Conservation (phyloP, 2,888 invertebrate genomes). For the Elaeidobius kamerunicus region DNA sequence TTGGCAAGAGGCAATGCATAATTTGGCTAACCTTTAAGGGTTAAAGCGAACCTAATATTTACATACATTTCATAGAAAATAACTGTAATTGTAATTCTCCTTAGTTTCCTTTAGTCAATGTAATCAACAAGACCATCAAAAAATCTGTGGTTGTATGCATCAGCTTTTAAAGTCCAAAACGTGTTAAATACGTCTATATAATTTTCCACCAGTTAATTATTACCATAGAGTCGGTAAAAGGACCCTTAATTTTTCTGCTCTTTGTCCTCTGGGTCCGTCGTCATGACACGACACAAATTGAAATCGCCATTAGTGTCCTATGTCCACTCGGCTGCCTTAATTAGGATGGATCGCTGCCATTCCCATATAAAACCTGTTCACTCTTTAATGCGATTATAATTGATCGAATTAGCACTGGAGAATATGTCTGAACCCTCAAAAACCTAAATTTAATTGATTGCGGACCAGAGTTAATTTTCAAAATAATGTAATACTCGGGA, state of each 20-base stretch:
- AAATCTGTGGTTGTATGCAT: no score
- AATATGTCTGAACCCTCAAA: conserved; percentile 25
- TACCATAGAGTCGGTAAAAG: conserved; percentile 13
- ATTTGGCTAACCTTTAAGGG: no score
- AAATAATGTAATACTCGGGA: background rate
- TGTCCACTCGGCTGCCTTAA: conserved; percentile 25
- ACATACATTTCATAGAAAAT: no score
- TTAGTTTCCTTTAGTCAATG: no score
- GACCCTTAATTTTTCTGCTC: conserved; percentile 22
- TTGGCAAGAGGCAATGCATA: no score
- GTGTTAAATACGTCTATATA: conserved; percentile 4
- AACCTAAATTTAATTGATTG: conserved; percentile 22
- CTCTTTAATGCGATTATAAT: conserved; percentile 29
- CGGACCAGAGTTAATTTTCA: background rate
- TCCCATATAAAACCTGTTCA: conserved; percentile 26
- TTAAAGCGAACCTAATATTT: no score
- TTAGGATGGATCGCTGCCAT: conserved; percentile 26
- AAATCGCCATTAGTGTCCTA: conserved; percentile 26
- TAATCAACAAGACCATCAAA: no score
- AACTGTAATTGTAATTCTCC: no score
- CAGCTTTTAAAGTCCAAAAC: background rate
- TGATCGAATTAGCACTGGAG: conserved; percentile 28
- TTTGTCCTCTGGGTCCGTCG: conserved; percentile 17
- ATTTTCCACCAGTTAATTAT: conserved; percentile 8
- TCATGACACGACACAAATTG: conserved; percentile 24